Conservation (phyloP, 92 coral and sea anemone species). For the Porites lobata region DNA sequence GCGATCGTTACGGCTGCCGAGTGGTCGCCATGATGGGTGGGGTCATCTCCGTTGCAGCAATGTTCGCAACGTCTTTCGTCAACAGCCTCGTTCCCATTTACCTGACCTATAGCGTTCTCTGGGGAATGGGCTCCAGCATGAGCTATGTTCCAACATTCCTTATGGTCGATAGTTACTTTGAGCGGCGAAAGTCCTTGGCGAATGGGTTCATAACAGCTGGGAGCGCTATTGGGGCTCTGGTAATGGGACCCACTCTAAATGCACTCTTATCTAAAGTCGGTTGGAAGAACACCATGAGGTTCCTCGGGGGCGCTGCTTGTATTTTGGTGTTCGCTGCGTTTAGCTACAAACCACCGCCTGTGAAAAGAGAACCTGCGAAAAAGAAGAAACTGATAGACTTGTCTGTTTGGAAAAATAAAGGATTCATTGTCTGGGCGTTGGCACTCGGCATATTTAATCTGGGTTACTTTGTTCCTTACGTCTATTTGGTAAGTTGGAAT, state of each 20-base stretch:
- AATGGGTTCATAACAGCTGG: conserved; percentile 74
- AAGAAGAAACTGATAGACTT: conserved; percentile 63
- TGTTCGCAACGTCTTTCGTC: conserved; percentile 67
- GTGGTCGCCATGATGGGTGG: conserved; percentile 71
- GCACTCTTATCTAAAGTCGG: conserved; percentile 50
- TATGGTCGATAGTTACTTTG: conserved; percentile 63
- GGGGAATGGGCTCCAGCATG: conserved; percentile 79
- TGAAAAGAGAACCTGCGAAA: conserved; percentile 14
- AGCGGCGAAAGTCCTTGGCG: conserved; percentile 61
- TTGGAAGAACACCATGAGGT: conserved; percentile 67
- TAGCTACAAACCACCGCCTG: conserved; percentile 58
- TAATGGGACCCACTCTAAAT: conserved; percentile 65
- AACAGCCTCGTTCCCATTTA: conserved; percentile 64
- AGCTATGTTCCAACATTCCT: conserved; percentile 69
- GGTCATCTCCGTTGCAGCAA: conserved; percentile 54
- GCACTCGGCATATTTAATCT: conserved; percentile 67
- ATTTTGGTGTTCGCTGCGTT: conserved; percentile 54
- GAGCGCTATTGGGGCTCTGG: conserved; percentile 71
- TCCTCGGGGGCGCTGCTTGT: conserved; percentile 52
- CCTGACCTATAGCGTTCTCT: conserved; percentile 66
- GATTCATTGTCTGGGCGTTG: conserved; percentile 63
- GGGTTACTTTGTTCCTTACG: conserved; percentile 73
- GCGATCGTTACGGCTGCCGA: conserved; percentile 58
- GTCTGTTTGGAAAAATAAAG: conserved; percentile 68
- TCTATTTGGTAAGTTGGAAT: conserved; percentile 62